A percentile compares a stretch with the other conserved stretches of the same genome.
Evolutionary conservation across 2,888 invertebrate genomes (phyloP).

Genomic region (Rhabditoides inermis): DNA sequence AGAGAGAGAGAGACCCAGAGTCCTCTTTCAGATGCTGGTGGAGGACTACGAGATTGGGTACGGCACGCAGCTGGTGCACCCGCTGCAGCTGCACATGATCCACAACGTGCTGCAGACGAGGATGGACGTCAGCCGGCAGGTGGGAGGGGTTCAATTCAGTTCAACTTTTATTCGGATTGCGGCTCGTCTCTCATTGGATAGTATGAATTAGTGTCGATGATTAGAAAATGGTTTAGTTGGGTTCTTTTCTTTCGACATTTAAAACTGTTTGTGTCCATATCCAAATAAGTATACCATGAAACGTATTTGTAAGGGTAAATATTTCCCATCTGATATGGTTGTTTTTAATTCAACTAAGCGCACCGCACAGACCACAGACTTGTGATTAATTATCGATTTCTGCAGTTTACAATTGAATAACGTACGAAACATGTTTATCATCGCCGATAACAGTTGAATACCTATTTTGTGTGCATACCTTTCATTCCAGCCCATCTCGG

Average conservation of each 20-base stretch:
- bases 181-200: background rate
- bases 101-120: slow-evolving; percentile 81
- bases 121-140: slow-evolving; percentile 30
- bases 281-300: too few species aligned
- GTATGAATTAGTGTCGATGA: background rate
- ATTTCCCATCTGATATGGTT: too few species aligned
- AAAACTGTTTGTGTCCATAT: too few species aligned
- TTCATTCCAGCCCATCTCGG: slow-evolving; percentile 36
- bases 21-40: slow-evolving; percentile 65
- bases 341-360: too few species aligned
- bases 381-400: too few species aligned
- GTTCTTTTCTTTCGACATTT: too few species aligned
- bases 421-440: background rate
- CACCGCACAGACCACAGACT: too few species aligned
- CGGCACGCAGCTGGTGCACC: slow-evolving; percentile 88
- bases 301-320: too few species aligned
- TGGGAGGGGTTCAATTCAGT: slow-evolving; percentile 4
- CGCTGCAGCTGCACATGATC: slow-evolving; percentile 73
- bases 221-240: too few species aligned
- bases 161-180: too few species aligned
- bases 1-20: background rate
- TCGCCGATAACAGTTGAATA: background rate
- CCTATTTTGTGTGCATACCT: background rate
- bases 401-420: background rate
- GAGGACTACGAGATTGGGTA: slow-evolving; percentile 84